phyloP scores from a whole-genome alignment of 1,140 invertebrate genomes.

The Onthophagus taurus region DNA sequence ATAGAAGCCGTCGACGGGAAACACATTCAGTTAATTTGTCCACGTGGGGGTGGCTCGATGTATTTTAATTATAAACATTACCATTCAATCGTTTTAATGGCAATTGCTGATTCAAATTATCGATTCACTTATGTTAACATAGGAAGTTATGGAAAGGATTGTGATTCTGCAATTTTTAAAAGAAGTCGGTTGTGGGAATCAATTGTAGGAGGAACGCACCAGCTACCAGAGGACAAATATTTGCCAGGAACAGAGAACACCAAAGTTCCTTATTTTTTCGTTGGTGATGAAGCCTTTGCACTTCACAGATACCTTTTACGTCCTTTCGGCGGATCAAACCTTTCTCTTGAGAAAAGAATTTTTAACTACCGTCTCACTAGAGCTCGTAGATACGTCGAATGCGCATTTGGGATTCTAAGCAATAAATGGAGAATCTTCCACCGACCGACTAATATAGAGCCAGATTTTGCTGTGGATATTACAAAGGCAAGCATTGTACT shows the following conservation, averaged over 20 bases:
- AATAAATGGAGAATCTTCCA: slow-evolving; percentile 29
- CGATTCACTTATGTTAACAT: slow-evolving; percentile 40
- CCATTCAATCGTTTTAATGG: slow-evolving; percentile 41
- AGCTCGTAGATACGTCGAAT: slow-evolving; percentile 34
- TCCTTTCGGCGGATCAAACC: slow-evolving; percentile 16
- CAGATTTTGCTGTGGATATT: slow-evolving; percentile 22
- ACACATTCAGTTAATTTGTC: slow-evolving; percentile 33
- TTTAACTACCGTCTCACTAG: slow-evolving; percentile 41
- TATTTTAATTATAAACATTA: slow-evolving; percentile 34
- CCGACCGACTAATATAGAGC: slow-evolving; percentile 27
- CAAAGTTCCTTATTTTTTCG: slow-evolving; percentile 22
- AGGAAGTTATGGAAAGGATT: slow-evolving; percentile 36
- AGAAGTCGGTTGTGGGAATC: slow-evolving; percentile 4
- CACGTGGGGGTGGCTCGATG: slow-evolving; percentile 29
- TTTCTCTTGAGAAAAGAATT: slow-evolving; percentile 26
- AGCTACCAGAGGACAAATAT: not conserved
- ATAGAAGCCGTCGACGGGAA: slow-evolving; percentile 42
- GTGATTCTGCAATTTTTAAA: slow-evolving; percentile 32
- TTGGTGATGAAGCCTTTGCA: slow-evolving; percentile 28
- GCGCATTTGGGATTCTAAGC: slow-evolving; percentile 37
- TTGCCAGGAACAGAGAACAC: slow-evolving; percentile 14
- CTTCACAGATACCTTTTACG: slow-evolving; percentile 26
- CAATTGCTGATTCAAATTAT: slow-evolving; percentile 40
- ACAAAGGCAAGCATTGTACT: slow-evolving; percentile 31
- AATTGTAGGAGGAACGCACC: not conserved